Conservation (phyloP, 2,888 invertebrate genomes). For the Tortrix viridana region DNA sequence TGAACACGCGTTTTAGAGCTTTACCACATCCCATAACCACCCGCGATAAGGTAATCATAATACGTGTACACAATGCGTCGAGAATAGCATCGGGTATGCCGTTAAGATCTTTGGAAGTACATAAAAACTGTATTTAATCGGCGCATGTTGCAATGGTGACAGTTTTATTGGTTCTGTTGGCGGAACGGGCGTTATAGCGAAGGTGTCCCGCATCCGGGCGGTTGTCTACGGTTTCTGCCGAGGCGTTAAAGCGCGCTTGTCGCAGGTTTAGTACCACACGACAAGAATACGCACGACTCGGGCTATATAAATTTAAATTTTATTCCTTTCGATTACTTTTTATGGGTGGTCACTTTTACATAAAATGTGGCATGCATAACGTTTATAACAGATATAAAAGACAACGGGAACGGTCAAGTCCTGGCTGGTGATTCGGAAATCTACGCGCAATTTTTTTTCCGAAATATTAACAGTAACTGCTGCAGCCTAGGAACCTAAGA, state of each 20-base stretch:
- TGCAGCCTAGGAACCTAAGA: too few species aligned
- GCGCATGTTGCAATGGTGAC: slow-evolving; percentile 64
- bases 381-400: slow-evolving; percentile 8
- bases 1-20: slow-evolving; percentile 67
- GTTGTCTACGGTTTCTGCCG: slow-evolving; percentile 3
- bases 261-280: slow-evolving; percentile 13
- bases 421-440: too few species aligned
- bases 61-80: slow-evolving; percentile 56
- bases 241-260: slow-evolving; percentile 17
- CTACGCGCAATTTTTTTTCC: too few species aligned
- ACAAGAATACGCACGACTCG: slow-evolving; percentile 16
- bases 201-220: slow-evolving; percentile 40
- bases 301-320: slow-evolving; percentile 22
- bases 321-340: slow-evolving; percentile 35
- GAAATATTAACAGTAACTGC: too few species aligned
- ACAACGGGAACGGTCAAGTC: not conserved
- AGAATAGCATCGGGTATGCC: slow-evolving; percentile 57
- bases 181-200: slow-evolving; percentile 57
- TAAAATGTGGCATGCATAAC: slow-evolving; percentile 22
- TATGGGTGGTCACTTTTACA: slow-evolving; percentile 24
- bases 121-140: slow-evolving; percentile 59
- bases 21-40: slow-evolving; percentile 70
- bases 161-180: slow-evolving; percentile 64
- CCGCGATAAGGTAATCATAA: slow-evolving; percentile 68
- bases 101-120: slow-evolving; percentile 57